A percentile compares a stretch with the other conserved stretches of the same genome.
These are phyloP conservation scores for Syncerus caffer DNA, from an alignment of 2,797 vertebrate species.

Conservation along the genomic window DNA sequence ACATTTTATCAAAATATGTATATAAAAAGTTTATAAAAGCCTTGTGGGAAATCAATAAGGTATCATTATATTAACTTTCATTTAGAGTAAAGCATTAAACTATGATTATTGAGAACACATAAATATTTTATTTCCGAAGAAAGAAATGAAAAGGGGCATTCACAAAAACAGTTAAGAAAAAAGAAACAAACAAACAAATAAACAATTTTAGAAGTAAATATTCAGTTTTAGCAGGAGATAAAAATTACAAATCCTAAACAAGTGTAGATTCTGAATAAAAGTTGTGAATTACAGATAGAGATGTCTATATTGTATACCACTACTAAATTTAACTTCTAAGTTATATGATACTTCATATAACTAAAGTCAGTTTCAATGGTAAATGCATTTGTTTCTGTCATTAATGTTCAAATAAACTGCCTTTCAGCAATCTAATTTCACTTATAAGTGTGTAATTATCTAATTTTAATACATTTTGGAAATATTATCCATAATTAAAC, in stretches of 20 bases:
- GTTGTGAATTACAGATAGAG: background rate
- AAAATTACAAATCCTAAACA: background rate
- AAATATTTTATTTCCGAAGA: background rate
- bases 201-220: background rate
- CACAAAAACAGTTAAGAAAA: background rate
- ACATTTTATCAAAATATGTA: background rate
- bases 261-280: background rate
- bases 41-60: background rate
- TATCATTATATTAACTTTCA: background rate
- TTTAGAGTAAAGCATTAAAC: background rate
- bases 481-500: background rate
- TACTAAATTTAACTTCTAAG: background rate
- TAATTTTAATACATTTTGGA: constrained; percentile 22
- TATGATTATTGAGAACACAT: background rate
- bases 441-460: background rate
- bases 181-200: background rate
- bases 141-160: background rate
- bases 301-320: background rate
- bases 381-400: background rate
- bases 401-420: background rate
- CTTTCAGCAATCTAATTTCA: background rate
- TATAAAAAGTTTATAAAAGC: background rate
- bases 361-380: background rate
- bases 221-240: background rate
- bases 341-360: background rate